Percentiles rank a stretch among this genome's conserved stretches.
phyloP scores from a whole-genome alignment of 1,140 invertebrate genomes.

The Stenopsyche tienmushanensis region DNA sequence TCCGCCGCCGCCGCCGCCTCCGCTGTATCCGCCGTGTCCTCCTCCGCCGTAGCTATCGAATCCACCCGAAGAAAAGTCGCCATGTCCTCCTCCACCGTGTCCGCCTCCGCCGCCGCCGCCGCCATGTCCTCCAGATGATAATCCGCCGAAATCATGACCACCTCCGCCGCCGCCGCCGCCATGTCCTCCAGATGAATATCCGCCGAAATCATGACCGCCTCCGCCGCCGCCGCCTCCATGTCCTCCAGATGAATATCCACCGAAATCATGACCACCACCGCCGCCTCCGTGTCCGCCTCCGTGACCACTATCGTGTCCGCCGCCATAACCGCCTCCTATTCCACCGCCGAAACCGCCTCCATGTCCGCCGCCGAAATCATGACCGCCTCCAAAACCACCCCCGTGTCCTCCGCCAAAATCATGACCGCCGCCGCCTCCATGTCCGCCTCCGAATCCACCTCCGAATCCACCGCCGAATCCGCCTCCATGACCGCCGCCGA shows the following conservation, averaged over 20 bases:
- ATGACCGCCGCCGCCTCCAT: background rate
- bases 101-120: conserved; percentile 15
- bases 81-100: background rate
- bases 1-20: background rate
- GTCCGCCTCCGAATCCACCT: conserved; percentile 5
- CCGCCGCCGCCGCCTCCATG: conserved; percentile 13
- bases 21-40: background rate
- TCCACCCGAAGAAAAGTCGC: background rate
- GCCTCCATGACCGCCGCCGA: conserved; percentile 3
- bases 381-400: background rate
- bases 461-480: conserved; percentile 2
- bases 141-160: background rate
- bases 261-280: background rate
- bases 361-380: conserved; percentile 7
- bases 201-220: too few relatives aligned
- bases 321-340: conserved; percentile 3
- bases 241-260: conserved; percentile 10
- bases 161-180: conserved; percentile 1
- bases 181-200: conserved; percentile 15
- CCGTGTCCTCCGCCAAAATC: conserved; percentile 4
- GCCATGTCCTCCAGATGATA: conserved; percentile 13
- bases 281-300: conserved; percentile 5
- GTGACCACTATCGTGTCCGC: conserved; percentile 9
- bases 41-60: background rate
- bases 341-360: conserved; percentile 3